Evolutionary conservation across 2,797 vertebrate species (phyloP), one percentile per base, ranked within the genome.

Genomic region (Sorex maritimensis): DNA sequence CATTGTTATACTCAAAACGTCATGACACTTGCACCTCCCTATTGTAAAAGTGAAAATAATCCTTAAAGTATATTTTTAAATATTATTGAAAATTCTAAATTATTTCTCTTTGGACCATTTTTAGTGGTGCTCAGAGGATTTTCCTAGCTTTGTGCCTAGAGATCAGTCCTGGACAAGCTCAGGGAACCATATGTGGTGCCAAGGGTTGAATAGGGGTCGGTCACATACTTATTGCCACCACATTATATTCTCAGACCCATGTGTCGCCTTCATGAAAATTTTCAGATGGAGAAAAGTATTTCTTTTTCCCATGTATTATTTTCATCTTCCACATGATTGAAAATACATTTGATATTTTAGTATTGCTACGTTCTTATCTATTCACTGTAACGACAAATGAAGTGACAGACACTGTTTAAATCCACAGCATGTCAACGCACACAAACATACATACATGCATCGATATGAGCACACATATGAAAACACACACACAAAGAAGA

Each of bases 391-490:
- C 73, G 24, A 14, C 4, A 26, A 72, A 82, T 6, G 71, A 82
- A 52, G 10, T 2, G 52, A 1, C 12, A 83, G 26, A 46, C 3
- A 5, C 4, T n/a, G 10, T 11, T 91, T 14, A 58, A 58, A 19
- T 58, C 19, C 19, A 58, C 49, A 52, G 10, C 10, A 52, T 11
- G 49, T 14, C 49, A 52, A 11, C 11, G 4, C 14, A 5, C 19
- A 58, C 15, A 58, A 0, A 28, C 3, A 14, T n/a, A 73, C n/a
- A 65, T 1, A 17, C 1, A 23, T 13, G 38, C 34, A 4, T 2
- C 1, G 12, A 46, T 12, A 30, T 38, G 24, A 55, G 17, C 21
- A 34, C 11, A 58, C 5, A 23, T 7, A 17, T 67, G 44, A 1
- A 46, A 13, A 49, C 4, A 74, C 12, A 24, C 9, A 78, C 15